Conservation (phyloP, 2,797 vertebrate species). For the Stomatorhinus walkeri region DNA sequence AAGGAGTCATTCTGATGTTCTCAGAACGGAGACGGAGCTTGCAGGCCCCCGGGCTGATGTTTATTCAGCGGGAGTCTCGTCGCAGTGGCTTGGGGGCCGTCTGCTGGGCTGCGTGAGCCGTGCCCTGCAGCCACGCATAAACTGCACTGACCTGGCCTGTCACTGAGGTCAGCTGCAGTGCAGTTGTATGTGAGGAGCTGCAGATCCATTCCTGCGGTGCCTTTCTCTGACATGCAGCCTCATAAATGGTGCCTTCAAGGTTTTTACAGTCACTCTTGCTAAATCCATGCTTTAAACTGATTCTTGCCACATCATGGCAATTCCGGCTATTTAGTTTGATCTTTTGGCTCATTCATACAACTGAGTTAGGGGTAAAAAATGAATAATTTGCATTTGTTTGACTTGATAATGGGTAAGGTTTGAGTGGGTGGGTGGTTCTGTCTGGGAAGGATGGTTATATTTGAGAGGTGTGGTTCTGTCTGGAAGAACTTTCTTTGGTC, state of each 20-base stretch:
- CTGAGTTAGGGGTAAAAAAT: not conserved
- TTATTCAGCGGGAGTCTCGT: slow-evolving; percentile 26
- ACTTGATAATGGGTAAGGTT: not conserved
- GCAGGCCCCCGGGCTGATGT: slow-evolving; percentile 6
- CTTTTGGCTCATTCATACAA: not conserved
- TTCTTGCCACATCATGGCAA: not conserved
- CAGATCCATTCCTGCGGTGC: not conserved
- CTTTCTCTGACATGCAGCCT: not conserved
- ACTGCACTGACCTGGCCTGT: not conserved
- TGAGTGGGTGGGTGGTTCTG: not conserved
- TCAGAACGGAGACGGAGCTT: not conserved
- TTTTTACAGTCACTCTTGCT: not conserved
- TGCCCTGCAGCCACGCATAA: not conserved
- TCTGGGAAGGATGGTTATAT: not conserved
- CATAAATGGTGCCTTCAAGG: not conserved
- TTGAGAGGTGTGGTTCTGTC: not conserved
- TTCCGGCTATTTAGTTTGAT: not conserved
- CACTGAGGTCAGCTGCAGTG: not conserved
- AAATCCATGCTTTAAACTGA: not conserved
- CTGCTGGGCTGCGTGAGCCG: not conserved
- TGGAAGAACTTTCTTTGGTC: not conserved
- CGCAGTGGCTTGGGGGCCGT: slow-evolving; percentile 15
- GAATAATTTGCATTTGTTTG: not conserved
- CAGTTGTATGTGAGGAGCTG: not conserved
- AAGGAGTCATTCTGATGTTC: not conserved